These are phyloP conservation scores for Melopsittacus undulatus DNA, from an alignment of 2,797 vertebrate species.

Conservation along the genomic window DNA sequence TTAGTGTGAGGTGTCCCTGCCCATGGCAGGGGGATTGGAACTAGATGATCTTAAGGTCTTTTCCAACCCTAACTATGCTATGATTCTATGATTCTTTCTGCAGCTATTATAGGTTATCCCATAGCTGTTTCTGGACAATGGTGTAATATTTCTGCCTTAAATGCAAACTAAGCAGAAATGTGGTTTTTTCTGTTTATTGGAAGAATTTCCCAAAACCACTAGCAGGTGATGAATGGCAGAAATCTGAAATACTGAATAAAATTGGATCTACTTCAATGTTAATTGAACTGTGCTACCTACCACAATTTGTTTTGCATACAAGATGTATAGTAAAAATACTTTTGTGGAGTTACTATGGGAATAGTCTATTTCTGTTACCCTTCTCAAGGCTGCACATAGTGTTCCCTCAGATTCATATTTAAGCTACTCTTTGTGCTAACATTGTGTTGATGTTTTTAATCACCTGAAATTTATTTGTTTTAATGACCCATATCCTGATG, in stretches of 20 bases:
- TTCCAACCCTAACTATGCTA: no score
- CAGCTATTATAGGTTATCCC: not conserved
- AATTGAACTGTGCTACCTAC: not conserved
- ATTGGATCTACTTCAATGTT: not conserved
- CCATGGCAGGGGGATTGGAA: no score
- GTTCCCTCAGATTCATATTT: conserved; percentile 21
- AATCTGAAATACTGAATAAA: not conserved
- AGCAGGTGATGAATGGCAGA: not conserved
- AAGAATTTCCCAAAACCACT: not conserved
- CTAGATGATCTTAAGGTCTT: no score
- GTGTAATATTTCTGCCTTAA: not conserved
- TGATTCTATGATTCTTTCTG: not conserved
- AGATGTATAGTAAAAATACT: not conserved
- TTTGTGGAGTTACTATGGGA: not conserved
- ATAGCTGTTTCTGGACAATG: not conserved
- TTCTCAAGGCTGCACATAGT: not conserved
- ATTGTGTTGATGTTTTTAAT: not conserved
- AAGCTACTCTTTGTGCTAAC: not conserved
- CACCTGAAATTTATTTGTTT: conserved; percentile 1
- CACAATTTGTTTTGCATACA: conserved; percentile 3
- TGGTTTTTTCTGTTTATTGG: not conserved
- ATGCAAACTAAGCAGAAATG: not conserved
- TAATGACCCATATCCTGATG: not conserved
- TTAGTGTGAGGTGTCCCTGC: no score
- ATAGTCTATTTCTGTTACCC: not conserved